Conservation (phyloP, 2,797 vertebrate genomes). For the Acrossocheilus fasciatus region DNA sequence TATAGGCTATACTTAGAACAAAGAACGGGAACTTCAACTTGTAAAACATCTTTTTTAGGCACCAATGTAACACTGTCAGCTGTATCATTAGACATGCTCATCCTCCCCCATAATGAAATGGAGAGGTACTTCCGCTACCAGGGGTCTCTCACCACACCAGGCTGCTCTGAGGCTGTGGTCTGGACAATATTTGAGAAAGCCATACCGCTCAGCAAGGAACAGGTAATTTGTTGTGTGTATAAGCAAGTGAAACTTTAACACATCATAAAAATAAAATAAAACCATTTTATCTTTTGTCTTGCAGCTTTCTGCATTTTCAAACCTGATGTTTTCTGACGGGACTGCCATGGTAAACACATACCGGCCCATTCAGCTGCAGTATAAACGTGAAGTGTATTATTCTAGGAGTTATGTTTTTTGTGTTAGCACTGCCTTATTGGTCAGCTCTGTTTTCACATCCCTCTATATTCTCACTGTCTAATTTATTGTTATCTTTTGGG, state of each 20-base stretch:
- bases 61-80: not conserved
- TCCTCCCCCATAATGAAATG: slow-evolving; percentile 67
- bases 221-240: slow-evolving; percentile 72
- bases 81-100: slow-evolving; percentile 72
- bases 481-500: not conserved
- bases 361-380: slow-evolving; percentile 75
- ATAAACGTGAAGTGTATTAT: slow-evolving; percentile 73
- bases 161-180: slow-evolving; percentile 76
- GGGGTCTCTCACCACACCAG: slow-evolving; percentile 87
- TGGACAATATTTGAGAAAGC: slow-evolving; percentile 83
- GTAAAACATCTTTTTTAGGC: slow-evolving; percentile 63
- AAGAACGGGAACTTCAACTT: not conserved
- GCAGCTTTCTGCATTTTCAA: slow-evolving; percentile 77
- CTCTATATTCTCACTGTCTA: slow-evolving; percentile 7
- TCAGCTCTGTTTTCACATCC: slow-evolving; percentile 60
- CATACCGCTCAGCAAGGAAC: slow-evolving; percentile 71
- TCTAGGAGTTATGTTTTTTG: slow-evolving; percentile 66
- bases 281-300: not conserved
- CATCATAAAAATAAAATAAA: not conserved
- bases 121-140: slow-evolving; percentile 80
- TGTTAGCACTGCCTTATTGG: slow-evolving; percentile 56
- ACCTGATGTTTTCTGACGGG: slow-evolving; percentile 63
- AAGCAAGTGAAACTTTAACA: not conserved
- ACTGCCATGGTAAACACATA: slow-evolving; percentile 76
- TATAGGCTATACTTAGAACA: not conserved